A percentile compares a stretch with the other conserved stretches of the same genome.
These are phyloP conservation scores for Luscinia megarhynchos DNA, from an alignment of 2,797 vertebrate species.

Conservation along the genomic window DNA sequence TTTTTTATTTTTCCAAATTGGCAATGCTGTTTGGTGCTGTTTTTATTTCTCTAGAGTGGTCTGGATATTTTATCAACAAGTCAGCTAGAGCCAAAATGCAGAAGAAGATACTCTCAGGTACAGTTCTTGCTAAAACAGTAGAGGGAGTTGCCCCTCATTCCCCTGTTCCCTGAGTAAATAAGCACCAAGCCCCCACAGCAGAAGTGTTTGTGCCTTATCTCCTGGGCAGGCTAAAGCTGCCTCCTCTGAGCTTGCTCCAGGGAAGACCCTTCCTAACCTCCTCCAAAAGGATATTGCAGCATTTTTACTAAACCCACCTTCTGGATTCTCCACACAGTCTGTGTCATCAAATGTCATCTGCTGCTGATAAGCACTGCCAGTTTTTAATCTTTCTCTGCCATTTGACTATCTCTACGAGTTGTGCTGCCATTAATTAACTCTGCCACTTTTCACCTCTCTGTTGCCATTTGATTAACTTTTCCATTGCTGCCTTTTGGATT, in stretches of 20 bases:
- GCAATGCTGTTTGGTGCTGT: background rate
- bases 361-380: background rate
- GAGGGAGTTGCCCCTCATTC: accelerated
- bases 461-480: slow-evolving; percentile 51
- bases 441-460: slow-evolving; percentile 35
- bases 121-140: background rate
- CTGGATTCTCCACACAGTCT: background rate
- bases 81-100: background rate
- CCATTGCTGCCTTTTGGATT: slow-evolving; percentile 10
- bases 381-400: slow-evolving; percentile 30
- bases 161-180: background rate
- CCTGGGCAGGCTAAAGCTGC: background rate
- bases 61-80: background rate
- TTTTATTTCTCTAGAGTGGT: background rate
- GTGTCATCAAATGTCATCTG: background rate
- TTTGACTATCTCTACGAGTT: slow-evolving; percentile 13
- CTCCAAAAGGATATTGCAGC: background rate
- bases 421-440: slow-evolving; percentile 47
- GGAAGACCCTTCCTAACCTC: background rate
- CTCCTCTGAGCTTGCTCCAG: background rate
- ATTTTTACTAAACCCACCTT: background rate
- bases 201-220: background rate
- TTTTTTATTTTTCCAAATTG: background rate
- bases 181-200: background rate
- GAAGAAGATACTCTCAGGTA: background rate